Base-by-base conservation (phyloP, 2,797 vertebrate species). In the Onychomys arenicola region DNA sequence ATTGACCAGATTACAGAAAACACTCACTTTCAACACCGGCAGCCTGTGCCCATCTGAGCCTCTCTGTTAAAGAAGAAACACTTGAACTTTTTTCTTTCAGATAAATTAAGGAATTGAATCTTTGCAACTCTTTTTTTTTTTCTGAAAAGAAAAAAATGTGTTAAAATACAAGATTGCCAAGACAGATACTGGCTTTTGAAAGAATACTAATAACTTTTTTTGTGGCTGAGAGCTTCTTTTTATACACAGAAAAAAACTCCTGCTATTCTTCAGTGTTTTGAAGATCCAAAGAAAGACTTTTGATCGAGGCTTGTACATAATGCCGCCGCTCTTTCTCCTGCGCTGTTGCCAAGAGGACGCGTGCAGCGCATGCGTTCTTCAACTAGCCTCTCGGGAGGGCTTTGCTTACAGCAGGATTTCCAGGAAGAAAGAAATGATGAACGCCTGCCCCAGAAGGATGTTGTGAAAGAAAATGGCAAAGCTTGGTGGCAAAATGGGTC, bases 141-240 rank as follows among this genome's bases (percentile, higher is more conserved):
- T 63, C 69, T 89, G 73, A 85, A 91, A 89, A 52, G 32, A 77
- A 94, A 93, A 78, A 96, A 87, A 61, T 43, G 63, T 81, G 87
- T 85, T 93, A 86, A 92, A 89, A 86, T 94, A 85, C 6, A 91
- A 57, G 96, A 86, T 96, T 88, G 40, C 63, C 75, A 91, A 95
- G 67, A 91, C 69, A 75, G 78, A 96, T 81, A 84, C 61, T 91
- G 75, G 85, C 57, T 96, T 95, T 94, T 86, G 96, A 94, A 96
- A 94, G 75, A 93, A 92, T 89, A 83, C 49, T 92, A 95, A 93
- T 96, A 89, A 87, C 84, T 69, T 93, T 88, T 46, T 94, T 75
- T 80, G 46, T 95, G 71, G 92, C 83, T 91, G 94, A 89, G 95
- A 86, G 57, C 81, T 96, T 96, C 84, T 96, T 96, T 93, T 90